phyloP scores from a whole-genome alignment of 2,888 invertebrate species.

The Campoplex nolae region DNA sequence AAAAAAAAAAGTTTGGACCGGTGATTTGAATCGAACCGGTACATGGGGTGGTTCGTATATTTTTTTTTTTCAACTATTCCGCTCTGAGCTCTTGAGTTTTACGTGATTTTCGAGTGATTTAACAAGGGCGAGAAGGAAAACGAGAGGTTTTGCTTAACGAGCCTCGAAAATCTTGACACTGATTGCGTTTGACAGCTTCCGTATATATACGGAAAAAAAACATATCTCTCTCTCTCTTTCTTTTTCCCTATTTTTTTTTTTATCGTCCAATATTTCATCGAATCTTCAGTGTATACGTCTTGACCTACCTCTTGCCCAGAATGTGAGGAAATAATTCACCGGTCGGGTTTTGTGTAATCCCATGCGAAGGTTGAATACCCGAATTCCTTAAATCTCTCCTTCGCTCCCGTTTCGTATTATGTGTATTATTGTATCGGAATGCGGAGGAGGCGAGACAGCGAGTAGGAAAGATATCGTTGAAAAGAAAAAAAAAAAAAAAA shows the following conservation, averaged over 20 bases:
- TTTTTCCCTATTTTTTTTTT: constrained; percentile 63
- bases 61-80: constrained; percentile 74
- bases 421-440: constrained; percentile 27
- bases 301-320: constrained; percentile 64
- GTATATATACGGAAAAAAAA: constrained; percentile 70
- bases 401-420: constrained; percentile 37
- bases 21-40: constrained; percentile 80
- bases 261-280: constrained; percentile 50
- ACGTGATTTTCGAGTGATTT: constrained; percentile 61
- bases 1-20: constrained; percentile 71
- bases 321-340: constrained; percentile 61
- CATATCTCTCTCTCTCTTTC: constrained; percentile 65
- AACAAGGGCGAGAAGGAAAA: constrained; percentile 70
- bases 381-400: constrained; percentile 56
- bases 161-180: constrained; percentile 72
- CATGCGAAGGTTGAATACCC: constrained; percentile 57
- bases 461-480: not conserved
- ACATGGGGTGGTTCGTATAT: constrained; percentile 67
- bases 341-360: constrained; percentile 62
- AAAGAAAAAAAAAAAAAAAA: not conserved
- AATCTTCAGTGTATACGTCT: constrained; percentile 39
- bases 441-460: constrained; percentile 16
- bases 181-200: constrained; percentile 82
- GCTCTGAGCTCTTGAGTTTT: constrained; percentile 64
- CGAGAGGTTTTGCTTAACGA: constrained; percentile 70